phyloP scores from a whole-genome alignment of 2,888 invertebrate genomes.

The Conistra vaccinii region DNA sequence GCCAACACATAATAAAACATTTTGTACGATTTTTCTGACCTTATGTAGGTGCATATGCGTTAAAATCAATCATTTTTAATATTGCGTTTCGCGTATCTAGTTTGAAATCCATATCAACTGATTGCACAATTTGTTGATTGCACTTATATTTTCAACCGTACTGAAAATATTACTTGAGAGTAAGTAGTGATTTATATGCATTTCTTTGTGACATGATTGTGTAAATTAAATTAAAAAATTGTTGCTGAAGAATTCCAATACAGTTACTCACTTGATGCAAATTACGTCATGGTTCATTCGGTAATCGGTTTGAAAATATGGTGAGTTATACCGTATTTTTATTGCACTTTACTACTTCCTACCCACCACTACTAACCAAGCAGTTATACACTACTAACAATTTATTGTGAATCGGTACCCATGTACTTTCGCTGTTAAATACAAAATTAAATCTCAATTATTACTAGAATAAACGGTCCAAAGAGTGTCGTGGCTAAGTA shows the following conservation, averaged over 20 bases:
- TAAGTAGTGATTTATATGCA: background rate
- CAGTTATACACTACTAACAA: too few species aligned
- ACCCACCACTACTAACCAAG: background rate
- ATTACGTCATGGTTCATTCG: background rate
- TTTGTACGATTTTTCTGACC: background rate
- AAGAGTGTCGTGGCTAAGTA: too few species aligned
- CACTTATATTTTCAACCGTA: constrained; percentile 18
- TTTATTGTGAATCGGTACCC: too few species aligned
- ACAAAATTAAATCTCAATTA: background rate
- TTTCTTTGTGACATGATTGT: constrained; percentile 10
- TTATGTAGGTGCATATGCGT: too few species aligned
- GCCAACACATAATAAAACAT: background rate
- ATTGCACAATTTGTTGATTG: constrained; percentile 39
- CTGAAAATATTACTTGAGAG: constrained; percentile 11
- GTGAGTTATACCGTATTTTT: background rate
- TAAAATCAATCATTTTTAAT: constrained; percentile 8
- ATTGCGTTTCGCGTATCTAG: constrained; percentile 4
- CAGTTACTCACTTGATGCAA: background rate
- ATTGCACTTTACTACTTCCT: too few species aligned
- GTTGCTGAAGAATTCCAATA: background rate
- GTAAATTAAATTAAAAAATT: background rate
- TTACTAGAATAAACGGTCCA: background rate
- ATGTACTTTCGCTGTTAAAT: background rate
- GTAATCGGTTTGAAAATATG: background rate
- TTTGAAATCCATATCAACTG: constrained; percentile 24